Evolutionary conservation across 2,113 vertebrate species (phyloP).

Genomic region (Canis aureus): DNA sequence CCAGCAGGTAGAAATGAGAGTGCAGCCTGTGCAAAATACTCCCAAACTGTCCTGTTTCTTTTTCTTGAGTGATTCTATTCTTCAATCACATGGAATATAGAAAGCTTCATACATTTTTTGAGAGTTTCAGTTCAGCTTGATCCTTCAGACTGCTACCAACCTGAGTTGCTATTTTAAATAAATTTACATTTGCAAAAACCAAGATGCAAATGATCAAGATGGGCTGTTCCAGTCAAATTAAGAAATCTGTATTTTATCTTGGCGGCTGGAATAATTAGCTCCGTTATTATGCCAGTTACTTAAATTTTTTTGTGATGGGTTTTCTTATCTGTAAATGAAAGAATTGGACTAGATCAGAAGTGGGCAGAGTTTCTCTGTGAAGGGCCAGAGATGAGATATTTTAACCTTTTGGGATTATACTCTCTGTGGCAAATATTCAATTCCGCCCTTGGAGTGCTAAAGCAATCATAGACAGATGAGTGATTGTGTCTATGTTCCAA

Average conservation of each 20-base stretch:
- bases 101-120: neutral
- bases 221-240: neutral
- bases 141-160: neutral
- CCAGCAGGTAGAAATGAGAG: neutral
- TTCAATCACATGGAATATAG: neutral
- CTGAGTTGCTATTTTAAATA: neutral
- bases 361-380: neutral
- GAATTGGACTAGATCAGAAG: neutral
- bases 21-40: accelerated
- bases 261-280: neutral
- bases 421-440: neutral
- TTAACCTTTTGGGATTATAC: neutral
- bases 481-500: neutral
- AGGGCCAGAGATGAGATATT: neutral
- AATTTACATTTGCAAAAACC: neutral
- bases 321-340: neutral
- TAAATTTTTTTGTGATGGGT: neutral
- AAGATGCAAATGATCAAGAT: neutral
- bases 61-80: neutral
- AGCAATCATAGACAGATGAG: neutral
- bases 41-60: neutral
- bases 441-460: neutral
- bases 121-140: neutral
- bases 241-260: neutral
- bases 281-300: neutral